These are phyloP conservation scores for Orchestia grillus DNA, from an alignment of 1,140 invertebrate genomes.

Conservation along the genomic window DNA sequence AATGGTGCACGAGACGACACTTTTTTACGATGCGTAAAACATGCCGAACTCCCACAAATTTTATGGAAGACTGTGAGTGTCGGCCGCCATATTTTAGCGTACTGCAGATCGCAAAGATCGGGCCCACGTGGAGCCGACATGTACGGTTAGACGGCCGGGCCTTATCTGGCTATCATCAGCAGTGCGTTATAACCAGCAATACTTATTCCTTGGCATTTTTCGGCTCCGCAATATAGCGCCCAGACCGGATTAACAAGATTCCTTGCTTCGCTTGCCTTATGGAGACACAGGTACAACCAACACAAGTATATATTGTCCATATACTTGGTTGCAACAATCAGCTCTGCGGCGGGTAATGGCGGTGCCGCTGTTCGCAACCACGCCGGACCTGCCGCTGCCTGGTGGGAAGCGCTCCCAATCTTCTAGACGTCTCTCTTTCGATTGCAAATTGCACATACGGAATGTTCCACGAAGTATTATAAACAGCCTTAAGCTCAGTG, in stretches of 20 bases:
- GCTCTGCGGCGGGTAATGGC: too few species aligned
- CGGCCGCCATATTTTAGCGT: not conserved
- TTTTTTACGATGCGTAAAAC: not conserved
- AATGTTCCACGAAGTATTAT: too few species aligned
- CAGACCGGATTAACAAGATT: not conserved
- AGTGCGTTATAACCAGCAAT: not conserved
- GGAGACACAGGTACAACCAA: too few species aligned
- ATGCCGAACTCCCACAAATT: not conserved
- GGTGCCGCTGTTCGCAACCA: too few species aligned
- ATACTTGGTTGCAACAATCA: too few species aligned
- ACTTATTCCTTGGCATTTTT: not conserved
- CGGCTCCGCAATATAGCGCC: not conserved
- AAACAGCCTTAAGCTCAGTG: too few species aligned
- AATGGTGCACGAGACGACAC: not conserved
- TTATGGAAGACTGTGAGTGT: not conserved
- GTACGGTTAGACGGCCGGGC: not conserved
- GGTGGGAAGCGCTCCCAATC: too few species aligned
- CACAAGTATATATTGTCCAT: too few species aligned
- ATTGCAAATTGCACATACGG: too few species aligned
- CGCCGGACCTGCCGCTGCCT: too few species aligned
- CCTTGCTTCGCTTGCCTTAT: too few species aligned
- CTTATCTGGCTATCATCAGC: constrained; percentile 6
- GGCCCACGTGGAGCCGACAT: not conserved
- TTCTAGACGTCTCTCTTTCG: too few species aligned
- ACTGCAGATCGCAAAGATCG: not conserved